Base-by-base conservation (phyloP, 2,113 vertebrate species). In the Leucoraja erinaceus region DNA sequence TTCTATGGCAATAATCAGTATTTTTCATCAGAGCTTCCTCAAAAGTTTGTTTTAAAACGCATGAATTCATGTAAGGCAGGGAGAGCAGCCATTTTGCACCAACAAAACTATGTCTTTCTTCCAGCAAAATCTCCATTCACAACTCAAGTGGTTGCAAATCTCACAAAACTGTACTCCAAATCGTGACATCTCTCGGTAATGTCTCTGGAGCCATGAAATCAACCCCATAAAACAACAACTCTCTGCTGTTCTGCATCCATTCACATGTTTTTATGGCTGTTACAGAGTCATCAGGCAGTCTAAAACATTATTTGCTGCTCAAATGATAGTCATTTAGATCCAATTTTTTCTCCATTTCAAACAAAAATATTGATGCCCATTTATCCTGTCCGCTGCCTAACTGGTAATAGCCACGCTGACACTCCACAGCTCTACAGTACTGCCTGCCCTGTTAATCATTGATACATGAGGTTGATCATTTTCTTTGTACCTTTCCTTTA, bases 141-240 rank as follows among this genome's bases (percentile, higher is more conserved):
- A 88, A 47, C 38, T 47, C 1, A 47, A 63, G 83, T 33, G 18
- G n/a, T 61, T 33, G 12, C 61, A 88, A 77, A 77, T 77, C 75
- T 25, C 75, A 77, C 75, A 77, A 3, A 33, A 2, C 75, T 33
- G n/a, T 76, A 31, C 12, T 74, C 92, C 79, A 63, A 92, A 84
- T 79, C 47, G 93, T 93, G 93, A 92, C 92, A 72, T 20, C 70
- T 9, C 76, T 47, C 59, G 93, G 54, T 83, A 81, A 93, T 93
- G 94, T 93, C 94, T 93, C 92, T 93, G 93, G 93, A 72, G 93
- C 56, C 59, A 93, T 93, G 93, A 94, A 92, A 94, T 93, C 93
- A 93, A 93, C 75, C 92, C 33, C 84, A 93, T 93, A 93, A 66
- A 83, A 75, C 63, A 47, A 47, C 56, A 56, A 93, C 75, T n/a